Percentiles rank a stretch among this genome's conserved stretches.
Conservation (phyloP, 37 sponge, comb jelly and placozoan genomes). For the Aplysina aerophoba region DNA sequence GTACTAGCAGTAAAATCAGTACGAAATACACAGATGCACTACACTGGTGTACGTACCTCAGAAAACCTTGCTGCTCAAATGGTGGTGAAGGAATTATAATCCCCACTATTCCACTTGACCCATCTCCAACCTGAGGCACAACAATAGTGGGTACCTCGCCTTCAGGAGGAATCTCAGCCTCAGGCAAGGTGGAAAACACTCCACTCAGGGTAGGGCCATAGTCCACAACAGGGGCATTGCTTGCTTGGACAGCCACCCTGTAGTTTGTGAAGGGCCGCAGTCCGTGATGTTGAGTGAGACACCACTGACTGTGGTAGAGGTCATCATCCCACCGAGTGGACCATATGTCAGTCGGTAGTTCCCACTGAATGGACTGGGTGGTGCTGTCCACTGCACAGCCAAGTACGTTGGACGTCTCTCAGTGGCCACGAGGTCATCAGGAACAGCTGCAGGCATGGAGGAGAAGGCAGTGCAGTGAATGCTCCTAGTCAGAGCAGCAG, state of each 20-base stretch:
- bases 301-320: background rate
- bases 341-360: constrained; percentile 10
- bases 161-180: too few species aligned
- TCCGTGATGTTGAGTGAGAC: constrained; percentile 12
- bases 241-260: background rate
- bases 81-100: too few species aligned
- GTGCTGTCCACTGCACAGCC: background rate
- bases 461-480: too few species aligned
- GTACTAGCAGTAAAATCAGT: too few species aligned
- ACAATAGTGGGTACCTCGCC: too few species aligned
- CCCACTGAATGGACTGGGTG: constrained; percentile 15
- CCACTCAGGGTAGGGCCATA: background rate
- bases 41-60: too few species aligned
- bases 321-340: background rate
- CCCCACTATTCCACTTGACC: too few species aligned
- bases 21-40: too few species aligned
- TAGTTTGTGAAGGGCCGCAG: constrained; percentile 1
- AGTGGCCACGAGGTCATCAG: background rate
- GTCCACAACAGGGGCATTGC: background rate
- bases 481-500: too few species aligned
- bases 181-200: too few species aligned
- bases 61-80: too few species aligned
- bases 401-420: background rate
- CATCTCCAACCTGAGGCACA: too few species aligned
- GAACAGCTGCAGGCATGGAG: constrained; percentile 6